These are phyloP conservation scores for Metopia argyrocephala DNA, from an alignment of 2,888 invertebrate species.

Conservation along the genomic window DNA sequence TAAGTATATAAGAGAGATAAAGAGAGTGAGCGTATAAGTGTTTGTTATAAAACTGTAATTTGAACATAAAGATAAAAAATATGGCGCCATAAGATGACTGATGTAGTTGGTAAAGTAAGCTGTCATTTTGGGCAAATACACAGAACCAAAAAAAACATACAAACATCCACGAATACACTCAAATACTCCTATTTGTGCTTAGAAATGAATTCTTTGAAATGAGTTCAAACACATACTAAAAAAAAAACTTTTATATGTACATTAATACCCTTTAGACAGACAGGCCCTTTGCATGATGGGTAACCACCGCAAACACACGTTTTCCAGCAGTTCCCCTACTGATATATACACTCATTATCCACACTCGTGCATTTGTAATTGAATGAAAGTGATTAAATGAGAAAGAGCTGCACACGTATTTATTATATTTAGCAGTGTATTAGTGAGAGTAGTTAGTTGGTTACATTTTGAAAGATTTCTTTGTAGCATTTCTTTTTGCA, in stretches of 20 bases:
- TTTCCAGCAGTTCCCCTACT: too few relatives aligned
- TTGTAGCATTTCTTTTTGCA: neutral
- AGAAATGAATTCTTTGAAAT: neutral
- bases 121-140: conserved; percentile 21
- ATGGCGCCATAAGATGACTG: conserved; percentile 49
- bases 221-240: neutral
- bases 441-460: too few relatives aligned
- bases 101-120: conserved; percentile 29
- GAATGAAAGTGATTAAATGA: too few relatives aligned
- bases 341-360: too few relatives aligned
- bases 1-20: neutral
- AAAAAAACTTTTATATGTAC: neutral
- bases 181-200: too few relatives aligned
- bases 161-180: neutral
- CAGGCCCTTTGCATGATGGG: too few relatives aligned
- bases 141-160: too few relatives aligned
- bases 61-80: conserved; percentile 24
- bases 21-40: neutral
- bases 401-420: too few relatives aligned
- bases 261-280: neutral
- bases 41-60: conserved; percentile 19
- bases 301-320: too few relatives aligned
- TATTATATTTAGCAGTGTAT: too few relatives aligned
- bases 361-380: too few relatives aligned
- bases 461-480: conserved; percentile 6